A percentile compares a stretch with the other conserved stretches of the same genome.
Evolutionary conservation across 2,797 vertebrate species (phyloP).

Genomic region (Lophotriccus pileatus): DNA sequence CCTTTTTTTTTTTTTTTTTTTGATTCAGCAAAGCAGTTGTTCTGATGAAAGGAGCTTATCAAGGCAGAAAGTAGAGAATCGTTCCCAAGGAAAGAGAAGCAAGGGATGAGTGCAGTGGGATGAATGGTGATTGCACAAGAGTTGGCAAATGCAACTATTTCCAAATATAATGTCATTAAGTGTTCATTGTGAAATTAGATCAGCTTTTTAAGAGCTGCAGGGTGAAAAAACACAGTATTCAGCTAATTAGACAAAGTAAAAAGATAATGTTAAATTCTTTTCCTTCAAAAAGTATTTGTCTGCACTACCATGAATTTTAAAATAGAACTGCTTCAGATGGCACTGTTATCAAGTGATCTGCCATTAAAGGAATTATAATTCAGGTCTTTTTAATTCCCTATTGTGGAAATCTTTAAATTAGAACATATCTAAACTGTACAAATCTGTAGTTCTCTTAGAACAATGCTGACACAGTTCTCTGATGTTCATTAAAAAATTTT

Average conservation of each 20-base stretch:
- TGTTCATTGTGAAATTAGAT: constrained; percentile 68
- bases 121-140: constrained; percentile 34
- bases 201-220: constrained; percentile 55
- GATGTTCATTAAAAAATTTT: constrained; percentile 67
- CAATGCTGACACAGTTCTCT: constrained; percentile 68
- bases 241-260: constrained; percentile 70
- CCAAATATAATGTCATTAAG: constrained; percentile 63
- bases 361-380: constrained; percentile 69
- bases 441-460: constrained; percentile 62
- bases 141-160: constrained; percentile 50
- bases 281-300: constrained; percentile 64
- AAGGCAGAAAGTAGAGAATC: constrained; percentile 3
- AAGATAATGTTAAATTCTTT: constrained; percentile 66
- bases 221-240: constrained; percentile 61
- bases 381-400: constrained; percentile 64
- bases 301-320: constrained; percentile 65
- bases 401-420: constrained; percentile 71
- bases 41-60: constrained; percentile 30
- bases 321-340: constrained; percentile 56
- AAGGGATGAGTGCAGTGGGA: not conserved
- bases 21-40: not conserved
- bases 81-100: constrained; percentile 2
- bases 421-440: constrained; percentile 58
- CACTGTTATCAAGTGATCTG: constrained; percentile 60
- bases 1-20: not conserved